Evolutionary conservation across 1,140 invertebrate genomes (phyloP).

Genomic region (Dendrolimus kikuchii): DNA sequence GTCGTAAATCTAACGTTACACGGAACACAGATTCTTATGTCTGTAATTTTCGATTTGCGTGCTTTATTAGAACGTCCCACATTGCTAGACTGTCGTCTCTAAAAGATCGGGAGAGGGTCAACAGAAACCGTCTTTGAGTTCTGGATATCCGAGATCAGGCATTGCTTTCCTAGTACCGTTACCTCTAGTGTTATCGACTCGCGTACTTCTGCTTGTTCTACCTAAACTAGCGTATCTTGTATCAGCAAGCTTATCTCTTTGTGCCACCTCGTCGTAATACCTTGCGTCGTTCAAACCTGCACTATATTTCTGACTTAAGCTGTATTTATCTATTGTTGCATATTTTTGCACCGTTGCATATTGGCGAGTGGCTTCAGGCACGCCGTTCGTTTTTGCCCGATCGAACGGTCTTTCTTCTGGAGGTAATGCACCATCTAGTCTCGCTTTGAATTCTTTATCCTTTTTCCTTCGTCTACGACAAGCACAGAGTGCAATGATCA

Average conservation of each 20-base stretch:
- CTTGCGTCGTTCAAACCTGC: conserved; percentile 68
- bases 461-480: conserved; percentile 73
- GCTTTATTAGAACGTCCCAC: conserved; percentile 15
- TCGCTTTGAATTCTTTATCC: conserved; percentile 75
- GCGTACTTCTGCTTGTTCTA: conserved; percentile 66
- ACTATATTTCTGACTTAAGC: conserved; percentile 70
- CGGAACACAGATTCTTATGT: conserved; percentile 19
- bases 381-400: conserved; percentile 71
- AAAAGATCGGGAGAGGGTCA: conserved; percentile 78
- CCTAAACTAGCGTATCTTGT: conserved; percentile 64
- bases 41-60: conserved; percentile 4
- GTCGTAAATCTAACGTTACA: conserved; percentile 49
- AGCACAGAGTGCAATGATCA: conserved; percentile 70
- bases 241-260: conserved; percentile 63
- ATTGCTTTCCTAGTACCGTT: conserved; percentile 69
- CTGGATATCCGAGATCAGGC: conserved; percentile 74
- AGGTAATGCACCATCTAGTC: conserved; percentile 63
- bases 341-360: conserved; percentile 69
- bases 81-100: conserved; percentile 75
- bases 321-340: conserved; percentile 71
- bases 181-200: conserved; percentile 46
- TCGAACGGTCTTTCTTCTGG: conserved; percentile 74
- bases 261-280: conserved; percentile 66
- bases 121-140: conserved; percentile 81
- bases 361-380: conserved; percentile 63